Percentiles rank a stretch among this genome's conserved stretches.
phyloP scores from a whole-genome alignment of 2,797 vertebrate species.

The Rhinogobio ventralis region DNA sequence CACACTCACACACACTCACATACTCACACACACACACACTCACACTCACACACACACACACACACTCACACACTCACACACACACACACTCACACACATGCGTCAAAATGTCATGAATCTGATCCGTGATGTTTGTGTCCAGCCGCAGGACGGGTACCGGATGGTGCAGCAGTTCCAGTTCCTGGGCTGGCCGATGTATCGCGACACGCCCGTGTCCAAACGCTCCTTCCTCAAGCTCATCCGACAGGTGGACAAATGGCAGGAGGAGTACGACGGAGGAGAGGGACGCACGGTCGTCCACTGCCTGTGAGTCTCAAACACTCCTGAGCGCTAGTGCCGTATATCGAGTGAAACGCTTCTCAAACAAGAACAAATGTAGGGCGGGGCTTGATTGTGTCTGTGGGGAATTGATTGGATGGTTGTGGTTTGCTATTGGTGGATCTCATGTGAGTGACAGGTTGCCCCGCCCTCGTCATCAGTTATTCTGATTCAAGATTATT shows the following conservation, averaged over 20 bases:
- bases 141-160: conserved; percentile 96
- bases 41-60: too few relatives aligned
- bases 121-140: conserved; percentile 20
- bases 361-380: too few relatives aligned
- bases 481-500: too few relatives aligned
- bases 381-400: too few relatives aligned
- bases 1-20: conserved; percentile 3
- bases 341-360: too few relatives aligned
- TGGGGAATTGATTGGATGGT: too few relatives aligned
- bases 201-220: conserved; percentile 92
- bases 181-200: conserved; percentile 97
- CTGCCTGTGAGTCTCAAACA: conserved; percentile 85
- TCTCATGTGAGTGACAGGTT: too few relatives aligned
- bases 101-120: neutral
- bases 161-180: conserved; percentile 99
- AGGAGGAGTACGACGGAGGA: conserved; percentile 95
- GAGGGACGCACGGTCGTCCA: conserved; percentile 95
- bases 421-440: too few relatives aligned
- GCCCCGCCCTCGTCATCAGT: too few relatives aligned
- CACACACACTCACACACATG: conserved; percentile 5
- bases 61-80: conserved; percentile 11
- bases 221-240: conserved; percentile 96
- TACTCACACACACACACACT: too few relatives aligned
- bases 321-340: too few relatives aligned
- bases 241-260: conserved; percentile 96